A percentile compares a stretch with the other conserved stretches of the same genome.
Evolutionary conservation across 2,113 vertebrate species (phyloP).

Genomic region (Alligator sinensis): DNA sequence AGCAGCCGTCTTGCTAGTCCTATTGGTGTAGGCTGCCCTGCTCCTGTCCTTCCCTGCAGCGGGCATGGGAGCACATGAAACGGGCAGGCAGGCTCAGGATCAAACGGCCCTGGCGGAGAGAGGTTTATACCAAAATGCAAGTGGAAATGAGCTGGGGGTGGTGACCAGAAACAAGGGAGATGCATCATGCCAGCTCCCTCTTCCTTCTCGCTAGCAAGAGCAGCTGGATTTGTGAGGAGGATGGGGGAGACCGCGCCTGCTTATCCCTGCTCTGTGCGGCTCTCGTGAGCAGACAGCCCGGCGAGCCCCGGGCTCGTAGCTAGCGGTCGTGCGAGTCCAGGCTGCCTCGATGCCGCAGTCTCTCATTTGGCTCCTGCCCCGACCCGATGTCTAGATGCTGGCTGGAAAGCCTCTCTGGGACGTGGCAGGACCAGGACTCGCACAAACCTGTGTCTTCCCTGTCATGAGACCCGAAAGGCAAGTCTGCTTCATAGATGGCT

Average conservation of each 20-base stretch:
- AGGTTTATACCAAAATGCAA: background rate
- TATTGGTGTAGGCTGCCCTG: background rate
- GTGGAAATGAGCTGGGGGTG: background rate
- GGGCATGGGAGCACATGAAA: background rate
- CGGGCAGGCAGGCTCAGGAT: background rate
- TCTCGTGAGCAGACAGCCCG: background rate
- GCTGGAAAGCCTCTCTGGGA: background rate
- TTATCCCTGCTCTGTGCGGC: background rate
- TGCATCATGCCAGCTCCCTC: background rate
- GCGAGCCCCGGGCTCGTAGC: background rate
- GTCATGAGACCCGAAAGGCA: accelerated
- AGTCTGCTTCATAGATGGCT: background rate
- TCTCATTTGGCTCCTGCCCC: background rate
- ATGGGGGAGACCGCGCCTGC: background rate
- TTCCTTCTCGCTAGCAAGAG: background rate
- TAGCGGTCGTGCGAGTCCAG: background rate
- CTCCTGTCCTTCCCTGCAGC: background rate
- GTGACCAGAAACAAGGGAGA: background rate
- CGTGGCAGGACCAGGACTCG: too few species aligned
- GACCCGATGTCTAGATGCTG: background rate
- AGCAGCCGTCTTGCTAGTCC: background rate
- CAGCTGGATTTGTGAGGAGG: too few species aligned
- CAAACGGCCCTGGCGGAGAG: background rate
- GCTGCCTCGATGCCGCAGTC: background rate
- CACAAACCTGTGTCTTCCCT: background rate